Percentiles rank a stretch among this genome's conserved stretches.
Conservation (phyloP, 2,797 vertebrate species). For the Chelon labrosus region DNA sequence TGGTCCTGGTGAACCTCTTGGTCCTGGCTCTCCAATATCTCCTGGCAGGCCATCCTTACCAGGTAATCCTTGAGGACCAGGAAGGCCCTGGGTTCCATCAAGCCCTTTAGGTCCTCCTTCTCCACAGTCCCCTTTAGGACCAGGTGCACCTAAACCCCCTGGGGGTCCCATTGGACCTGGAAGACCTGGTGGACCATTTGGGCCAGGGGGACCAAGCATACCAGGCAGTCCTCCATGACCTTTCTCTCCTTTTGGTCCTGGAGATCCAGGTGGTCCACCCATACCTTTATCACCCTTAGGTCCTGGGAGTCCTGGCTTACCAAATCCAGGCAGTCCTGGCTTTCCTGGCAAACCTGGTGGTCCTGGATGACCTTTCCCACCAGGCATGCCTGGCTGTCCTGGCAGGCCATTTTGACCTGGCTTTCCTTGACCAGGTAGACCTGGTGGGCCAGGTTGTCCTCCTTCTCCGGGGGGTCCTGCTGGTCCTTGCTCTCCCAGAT, state of each 20-base stretch:
- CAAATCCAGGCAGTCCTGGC: conserved; percentile 93
- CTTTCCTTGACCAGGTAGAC: conserved; percentile 92
- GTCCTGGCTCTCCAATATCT: conserved; percentile 90
- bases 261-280: conserved; percentile 86
- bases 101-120: conserved; percentile 89
- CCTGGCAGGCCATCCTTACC: conserved; percentile 93
- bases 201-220: conserved; percentile 88
- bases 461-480: conserved; percentile 87
- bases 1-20: conserved; percentile 89
- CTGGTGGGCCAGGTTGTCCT: conserved; percentile 92
- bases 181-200: conserved; percentile 88
- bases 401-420: conserved; percentile 92
- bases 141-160: conserved; percentile 89
- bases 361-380: conserved; percentile 93
- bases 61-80: conserved; percentile 89
- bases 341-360: conserved; percentile 93
- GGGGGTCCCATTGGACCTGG: conserved; percentile 89
- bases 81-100: conserved; percentile 89
- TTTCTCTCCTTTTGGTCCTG: conserved; percentile 93
- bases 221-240: conserved; percentile 91
- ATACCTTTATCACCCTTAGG: conserved; percentile 94
- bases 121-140: conserved; percentile 93
- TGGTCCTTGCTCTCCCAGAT: conserved; percentile 88
- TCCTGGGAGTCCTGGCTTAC: conserved; percentile 94
- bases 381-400: conserved; percentile 91